Conservation (phyloP, 37 sponge, comb jelly and placozoan species). For the Haliclona indistincta region DNA sequence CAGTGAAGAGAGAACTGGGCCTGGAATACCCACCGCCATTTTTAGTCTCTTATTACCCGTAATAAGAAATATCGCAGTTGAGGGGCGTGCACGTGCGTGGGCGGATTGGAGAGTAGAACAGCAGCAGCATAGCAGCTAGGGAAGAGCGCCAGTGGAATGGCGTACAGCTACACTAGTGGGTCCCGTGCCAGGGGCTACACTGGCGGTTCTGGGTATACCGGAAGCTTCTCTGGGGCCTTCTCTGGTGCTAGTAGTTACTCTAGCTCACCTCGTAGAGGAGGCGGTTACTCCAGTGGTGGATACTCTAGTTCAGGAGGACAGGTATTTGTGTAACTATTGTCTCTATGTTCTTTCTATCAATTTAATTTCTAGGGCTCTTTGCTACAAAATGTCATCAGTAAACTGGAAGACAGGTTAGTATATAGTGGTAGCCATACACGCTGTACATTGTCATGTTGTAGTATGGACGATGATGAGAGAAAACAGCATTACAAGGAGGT, state of each 20-base stretch:
- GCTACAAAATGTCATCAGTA: slow-evolving; percentile 61
- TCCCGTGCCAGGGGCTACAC: not conserved
- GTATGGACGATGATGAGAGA: slow-evolving; percentile 61
- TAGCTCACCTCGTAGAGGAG: no score
- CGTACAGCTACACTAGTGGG: no score
- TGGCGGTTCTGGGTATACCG: not conserved
- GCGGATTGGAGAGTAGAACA: no score
- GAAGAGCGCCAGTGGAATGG: no score
- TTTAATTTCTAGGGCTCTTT: slow-evolving; percentile 28
- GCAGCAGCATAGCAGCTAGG: no score
- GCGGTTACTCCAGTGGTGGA: no score
- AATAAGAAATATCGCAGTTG: no score
- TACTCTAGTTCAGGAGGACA: no score
- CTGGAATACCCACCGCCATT: slow-evolving; percentile 23
- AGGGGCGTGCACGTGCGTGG: no score
- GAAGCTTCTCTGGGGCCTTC: no score
- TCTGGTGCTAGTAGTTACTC: no score
- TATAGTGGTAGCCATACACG: not conserved
- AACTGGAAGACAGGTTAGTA: slow-evolving; percentile 56
- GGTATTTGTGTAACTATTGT: no score
- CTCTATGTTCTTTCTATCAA: not conserved
- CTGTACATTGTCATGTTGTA: not conserved
- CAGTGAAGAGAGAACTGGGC: slow-evolving; percentile 49
- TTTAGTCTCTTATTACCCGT: not conserved
- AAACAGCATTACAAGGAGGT: slow-evolving; percentile 41